Evolutionary conservation across 2,888 invertebrate genomes (phyloP).

Genomic region (Oxycera nigricornis): DNA sequence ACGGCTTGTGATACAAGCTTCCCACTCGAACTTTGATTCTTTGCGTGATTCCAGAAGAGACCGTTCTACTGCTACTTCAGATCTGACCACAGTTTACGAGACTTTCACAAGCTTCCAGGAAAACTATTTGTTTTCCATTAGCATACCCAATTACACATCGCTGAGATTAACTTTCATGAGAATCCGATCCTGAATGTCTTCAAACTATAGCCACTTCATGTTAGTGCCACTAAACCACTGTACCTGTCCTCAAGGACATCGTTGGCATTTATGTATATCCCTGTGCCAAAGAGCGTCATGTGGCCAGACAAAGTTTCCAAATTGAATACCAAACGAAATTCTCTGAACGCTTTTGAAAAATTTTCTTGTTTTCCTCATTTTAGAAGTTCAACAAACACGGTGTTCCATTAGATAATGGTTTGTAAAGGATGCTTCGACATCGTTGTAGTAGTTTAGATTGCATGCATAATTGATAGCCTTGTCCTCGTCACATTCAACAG

Average conservation of each 20-base stretch:
- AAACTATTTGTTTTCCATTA: neutral
- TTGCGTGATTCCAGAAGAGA: neutral
- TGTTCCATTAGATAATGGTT: conserved; percentile 14
- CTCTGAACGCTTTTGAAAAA: conserved; percentile 9
- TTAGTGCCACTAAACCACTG: neutral
- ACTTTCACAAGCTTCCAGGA: neutral
- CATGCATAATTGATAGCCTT: conserved; percentile 37
- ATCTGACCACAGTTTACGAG: no score
- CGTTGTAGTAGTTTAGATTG: conserved; percentile 13
- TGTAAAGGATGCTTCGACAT: neutral
- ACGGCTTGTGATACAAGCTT: neutral
- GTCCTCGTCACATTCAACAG: neutral
- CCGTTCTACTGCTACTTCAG: neutral
- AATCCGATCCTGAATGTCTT: neutral
- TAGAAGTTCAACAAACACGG: conserved; percentile 11
- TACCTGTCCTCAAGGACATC: neutral
- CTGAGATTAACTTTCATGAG: neutral
- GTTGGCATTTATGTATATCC: neutral
- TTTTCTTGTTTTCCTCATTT: neutral
- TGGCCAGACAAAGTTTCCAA: conserved; percentile 31
- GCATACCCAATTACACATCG: neutral
- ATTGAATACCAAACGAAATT: conserved; percentile 23
- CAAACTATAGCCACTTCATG: neutral
- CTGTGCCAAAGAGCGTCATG: conserved; percentile 3
- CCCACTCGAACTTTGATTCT: neutral